Evolutionary conservation across 1,140 invertebrate genomes (phyloP).

Genomic region (Dryas iulia): DNA sequence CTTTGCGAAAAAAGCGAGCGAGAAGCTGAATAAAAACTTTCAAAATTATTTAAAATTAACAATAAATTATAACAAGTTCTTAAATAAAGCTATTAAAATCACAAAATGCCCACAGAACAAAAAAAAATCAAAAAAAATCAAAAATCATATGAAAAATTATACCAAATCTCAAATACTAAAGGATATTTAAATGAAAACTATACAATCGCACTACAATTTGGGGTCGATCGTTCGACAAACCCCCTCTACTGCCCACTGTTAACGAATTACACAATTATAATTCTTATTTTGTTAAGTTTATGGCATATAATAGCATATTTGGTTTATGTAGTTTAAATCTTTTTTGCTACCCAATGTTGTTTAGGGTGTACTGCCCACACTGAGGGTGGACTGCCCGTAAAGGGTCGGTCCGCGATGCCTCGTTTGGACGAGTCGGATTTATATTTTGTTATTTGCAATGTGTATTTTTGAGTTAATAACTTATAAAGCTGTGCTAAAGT

Average conservation of each 20-base stretch:
- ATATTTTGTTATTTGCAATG: background rate
- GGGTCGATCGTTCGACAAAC: slow-evolving; percentile 58
- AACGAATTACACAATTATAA: slow-evolving; percentile 29
- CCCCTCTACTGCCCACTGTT: slow-evolving; percentile 59
- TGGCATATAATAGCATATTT: slow-evolving; percentile 31
- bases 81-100: no score
- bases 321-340: slow-evolving; percentile 46
- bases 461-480: no score
- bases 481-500: no score
- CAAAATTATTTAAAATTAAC: no score
- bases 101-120: no score
- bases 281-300: slow-evolving; percentile 24
- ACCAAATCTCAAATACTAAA: slow-evolving; percentile 22
- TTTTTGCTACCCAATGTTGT: slow-evolving; percentile 56
- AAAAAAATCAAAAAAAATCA: background rate
- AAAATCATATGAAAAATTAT: background rate
- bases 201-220: slow-evolving; percentile 58
- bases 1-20: no score
- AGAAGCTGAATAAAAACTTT: no score
- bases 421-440: slow-evolving; percentile 38
- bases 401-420: slow-evolving; percentile 59
- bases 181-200: slow-evolving; percentile 71
- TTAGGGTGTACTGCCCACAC: slow-evolving; percentile 71
- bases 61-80: no score
- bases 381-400: slow-evolving; percentile 72